Base-by-base conservation (phyloP, 2,797 vertebrate species). In the Lemur catta region DNA sequence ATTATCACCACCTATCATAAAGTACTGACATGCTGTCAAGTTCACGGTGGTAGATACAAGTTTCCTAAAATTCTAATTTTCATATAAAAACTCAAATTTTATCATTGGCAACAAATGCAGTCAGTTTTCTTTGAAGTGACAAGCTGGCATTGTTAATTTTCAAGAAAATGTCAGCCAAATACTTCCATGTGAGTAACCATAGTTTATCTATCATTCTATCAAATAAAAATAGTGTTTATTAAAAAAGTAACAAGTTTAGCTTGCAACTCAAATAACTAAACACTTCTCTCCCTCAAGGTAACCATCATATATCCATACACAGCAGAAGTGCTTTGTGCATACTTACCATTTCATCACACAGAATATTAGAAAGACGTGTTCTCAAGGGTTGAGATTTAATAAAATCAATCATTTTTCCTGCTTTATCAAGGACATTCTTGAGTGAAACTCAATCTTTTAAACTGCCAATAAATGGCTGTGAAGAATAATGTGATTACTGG, bases 41-140 rank as follows among this genome's bases (percentile, higher is more conserved):
- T 87, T 90, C 81, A 89, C 5, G 46, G 22, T 28, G 46, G 67
- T 72, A 80, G 43, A 76, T 26, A 65, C 13, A n/a, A 63, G 24
- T 65, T 81, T 88, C 90, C 69, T 43, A 20, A 90, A 85, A 91
- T 65, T 72, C 84, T 75, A 89, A 95, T 91, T 91, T 93, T 79
- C 67, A 55, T 17, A 18, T 67, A 67, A 89, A 95, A 88, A 88
- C 48, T 84, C 43, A 92, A 74, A 75, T 71, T 92, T 71, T 43
- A 88, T 35, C 50, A 63, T 6, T 35, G 30, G 24, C 61, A 90
- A 95, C 75, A 89, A 92, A 87, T 57, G 57, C 2, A 9, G 33
- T 65, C 52, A 52, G 41, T 3, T 96, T 89, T 52, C 41, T 89
- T 76, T 84, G n/a, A 96, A 96, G 76, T 92, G 17, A 86, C 67